phyloP scores from a whole-genome alignment of 2,113 vertebrate species.

The Gnathonemus longibarbis region DNA sequence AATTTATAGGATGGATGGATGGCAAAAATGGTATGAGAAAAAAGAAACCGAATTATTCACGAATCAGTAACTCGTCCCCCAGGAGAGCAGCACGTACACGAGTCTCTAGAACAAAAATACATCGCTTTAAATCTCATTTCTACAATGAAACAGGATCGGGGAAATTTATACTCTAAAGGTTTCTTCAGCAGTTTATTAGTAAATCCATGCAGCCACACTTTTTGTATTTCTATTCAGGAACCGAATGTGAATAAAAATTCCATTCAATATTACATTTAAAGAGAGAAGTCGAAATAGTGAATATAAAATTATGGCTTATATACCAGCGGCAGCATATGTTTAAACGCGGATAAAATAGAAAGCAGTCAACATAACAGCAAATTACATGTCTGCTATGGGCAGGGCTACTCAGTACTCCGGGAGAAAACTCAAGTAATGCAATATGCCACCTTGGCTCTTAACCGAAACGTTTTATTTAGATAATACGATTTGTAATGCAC shows the following conservation, averaged over 20 bases:
- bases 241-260: neutral
- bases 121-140: neutral
- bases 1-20: neutral
- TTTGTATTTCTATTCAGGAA: neutral
- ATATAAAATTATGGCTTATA: neutral
- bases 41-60: neutral
- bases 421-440: neutral
- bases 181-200: neutral
- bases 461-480: neutral
- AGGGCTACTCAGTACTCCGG: neutral
- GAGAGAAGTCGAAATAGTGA: neutral
- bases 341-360: neutral
- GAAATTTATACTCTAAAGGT: neutral
- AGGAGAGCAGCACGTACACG: neutral
- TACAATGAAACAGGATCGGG: neutral
- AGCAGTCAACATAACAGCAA: neutral
- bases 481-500: neutral
- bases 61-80: neutral
- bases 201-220: neutral
- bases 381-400: neutral
- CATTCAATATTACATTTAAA: neutral
- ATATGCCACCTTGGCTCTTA: neutral
- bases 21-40: neutral
- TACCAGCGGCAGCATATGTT: neutral
- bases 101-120: neutral